These are phyloP conservation scores for Entomobrya multifasciata DNA, from an alignment of 2,888 invertebrate species.

Conservation along the genomic window DNA sequence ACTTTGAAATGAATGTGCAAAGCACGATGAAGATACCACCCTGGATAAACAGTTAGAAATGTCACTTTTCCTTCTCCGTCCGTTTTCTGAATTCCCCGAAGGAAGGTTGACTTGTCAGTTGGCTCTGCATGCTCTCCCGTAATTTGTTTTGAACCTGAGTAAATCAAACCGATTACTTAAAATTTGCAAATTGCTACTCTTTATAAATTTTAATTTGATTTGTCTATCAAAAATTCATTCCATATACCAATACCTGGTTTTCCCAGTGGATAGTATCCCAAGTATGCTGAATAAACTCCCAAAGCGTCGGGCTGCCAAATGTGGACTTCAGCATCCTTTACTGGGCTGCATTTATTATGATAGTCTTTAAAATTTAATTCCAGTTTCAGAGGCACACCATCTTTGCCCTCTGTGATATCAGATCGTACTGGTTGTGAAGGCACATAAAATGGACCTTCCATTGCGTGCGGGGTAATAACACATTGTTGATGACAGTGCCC, in stretches of 20 bases:
- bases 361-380: conserved; percentile 67
- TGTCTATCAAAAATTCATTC: too few species aligned
- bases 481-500: conserved; percentile 59
- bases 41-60: conserved; percentile 70
- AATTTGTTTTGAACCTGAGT: conserved; percentile 70
- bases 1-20: conserved; percentile 75
- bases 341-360: conserved; percentile 55
- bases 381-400: conserved; percentile 65
- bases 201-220: too few species aligned
- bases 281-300: conserved; percentile 74
- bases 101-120: conserved; percentile 66
- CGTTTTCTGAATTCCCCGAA: conserved; percentile 72
- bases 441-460: conserved; percentile 74
- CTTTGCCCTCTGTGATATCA: conserved; percentile 66
- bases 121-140: conserved; percentile 69
- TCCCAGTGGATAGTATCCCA: conserved; percentile 72
- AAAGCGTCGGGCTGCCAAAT: conserved; percentile 75
- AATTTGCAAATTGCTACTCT: too few species aligned
- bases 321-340: conserved; percentile 66
- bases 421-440: conserved; percentile 57
- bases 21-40: conserved; percentile 70
- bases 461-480: conserved; percentile 68
- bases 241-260: conserved; percentile 60
- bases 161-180: too few species aligned
- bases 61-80: conserved; percentile 62